Evolutionary conservation across 2,113 vertebrate species (phyloP), one percentile per base, ranked within the genome.

Genomic region (Thalassarche chlororhynchos): DNA sequence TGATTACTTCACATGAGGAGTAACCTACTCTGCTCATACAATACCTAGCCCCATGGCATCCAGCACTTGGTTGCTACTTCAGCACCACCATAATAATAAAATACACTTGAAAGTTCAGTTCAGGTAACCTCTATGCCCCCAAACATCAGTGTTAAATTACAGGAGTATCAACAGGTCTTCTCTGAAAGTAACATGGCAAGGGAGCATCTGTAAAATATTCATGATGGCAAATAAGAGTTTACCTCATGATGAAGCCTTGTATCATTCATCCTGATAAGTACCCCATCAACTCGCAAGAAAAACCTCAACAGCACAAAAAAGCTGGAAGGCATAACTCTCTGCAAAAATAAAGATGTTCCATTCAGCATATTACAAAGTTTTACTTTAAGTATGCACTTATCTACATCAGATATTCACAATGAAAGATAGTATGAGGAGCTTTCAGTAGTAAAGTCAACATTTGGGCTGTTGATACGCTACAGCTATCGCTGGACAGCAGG

Each of bases 251-350:
- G 99, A 54, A 99, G 98, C 58, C 99, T 98, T 1, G 99, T 99
- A 86, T 99, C 99, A 40, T 99, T 99, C 96, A 99, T 99, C 93
- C 99, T 98, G 83, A 99, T 99, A 85, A 99, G 96, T 3, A 99
- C 99, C 6, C 99, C 99, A 47, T 99, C 99, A 68, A 99, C 99
- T 92, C 99, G 98, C 89, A 99, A 91, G 98, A 99, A 99, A 98
- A 99, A 99, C 77, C 99, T 98, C 96, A 99, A 93, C 69, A 99
- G 95, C 93, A 99, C 96, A 97, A 99, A 99, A 97, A 99, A 99
- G 83, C 99, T 99, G 87, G 99, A 99, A 87, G 99, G 99, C 99
- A 99, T 99, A 88, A 99, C 99, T 97, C 99, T 99, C 99, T 99
- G 97, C n/a, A 97, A 89, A 96, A 95, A 80, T 14, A 77, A 83